These are phyloP conservation scores for Picus viridis DNA, from an alignment of 2,797 vertebrate genomes.

Conservation along the genomic window DNA sequence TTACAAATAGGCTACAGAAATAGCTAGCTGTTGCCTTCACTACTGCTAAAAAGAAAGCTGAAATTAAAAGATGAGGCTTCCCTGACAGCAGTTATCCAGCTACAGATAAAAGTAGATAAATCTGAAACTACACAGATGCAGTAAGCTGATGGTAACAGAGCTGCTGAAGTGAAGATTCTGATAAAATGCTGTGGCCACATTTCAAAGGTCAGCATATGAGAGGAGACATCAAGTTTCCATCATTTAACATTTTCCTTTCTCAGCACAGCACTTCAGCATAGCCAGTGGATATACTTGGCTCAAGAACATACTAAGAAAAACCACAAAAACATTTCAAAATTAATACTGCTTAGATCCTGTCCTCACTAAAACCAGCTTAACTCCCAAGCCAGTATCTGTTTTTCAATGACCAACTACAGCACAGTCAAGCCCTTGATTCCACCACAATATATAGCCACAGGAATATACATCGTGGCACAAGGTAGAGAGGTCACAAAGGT, in stretches of 20 bases:
- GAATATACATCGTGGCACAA: background rate
- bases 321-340: background rate
- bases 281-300: background rate
- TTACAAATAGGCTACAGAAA: constrained; percentile 32
- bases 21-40: background rate
- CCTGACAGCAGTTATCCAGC: background rate
- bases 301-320: background rate
- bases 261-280: background rate
- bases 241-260: background rate
- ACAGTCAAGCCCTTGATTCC: background rate
- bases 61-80: background rate
- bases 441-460: background rate
- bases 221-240: background rate
- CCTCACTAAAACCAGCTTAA: background rate
- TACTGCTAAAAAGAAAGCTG: constrained; percentile 6
- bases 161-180: background rate
- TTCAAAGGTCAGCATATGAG: background rate
- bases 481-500: background rate
- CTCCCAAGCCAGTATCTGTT: background rate
- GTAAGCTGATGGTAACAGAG: background rate
- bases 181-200: background rate
- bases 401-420: background rate
- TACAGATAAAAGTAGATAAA: background rate
- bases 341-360: background rate
- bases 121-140: background rate